Evolutionary conservation across 2,888 invertebrate species (phyloP).

Genomic region (Agrochola macilenta): DNA sequence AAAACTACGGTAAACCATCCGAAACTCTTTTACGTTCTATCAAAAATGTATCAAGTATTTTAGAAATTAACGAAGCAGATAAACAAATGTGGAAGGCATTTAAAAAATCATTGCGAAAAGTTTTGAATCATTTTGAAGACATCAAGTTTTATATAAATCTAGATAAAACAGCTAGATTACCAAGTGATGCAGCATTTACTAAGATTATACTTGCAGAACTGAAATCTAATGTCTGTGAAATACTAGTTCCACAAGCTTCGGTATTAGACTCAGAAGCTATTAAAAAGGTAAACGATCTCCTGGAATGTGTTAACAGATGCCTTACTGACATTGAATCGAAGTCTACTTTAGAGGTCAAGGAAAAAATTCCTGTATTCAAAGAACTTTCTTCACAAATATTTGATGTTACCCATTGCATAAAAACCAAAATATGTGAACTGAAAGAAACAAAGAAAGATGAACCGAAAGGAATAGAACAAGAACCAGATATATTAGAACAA

Average conservation of each 20-base stretch:
- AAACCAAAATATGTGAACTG: conserved; percentile 46
- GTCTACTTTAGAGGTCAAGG: conserved; percentile 82
- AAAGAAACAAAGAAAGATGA: not conserved
- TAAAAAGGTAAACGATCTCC: conserved; percentile 58
- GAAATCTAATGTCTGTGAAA: conserved; percentile 71
- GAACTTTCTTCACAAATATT: conserved; percentile 73
- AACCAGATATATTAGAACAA: not conserved
- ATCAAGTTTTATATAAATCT: conserved; percentile 87
- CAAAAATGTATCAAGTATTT: conserved; percentile 76
- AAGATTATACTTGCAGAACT: conserved; percentile 83
- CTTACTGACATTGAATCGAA: conserved; percentile 74
- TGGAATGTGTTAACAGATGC: conserved; percentile 69
- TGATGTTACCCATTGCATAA: conserved; percentile 65
- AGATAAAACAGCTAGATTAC: conserved; percentile 87
- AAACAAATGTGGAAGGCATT: conserved; percentile 75
- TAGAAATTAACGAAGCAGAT: conserved; percentile 58
- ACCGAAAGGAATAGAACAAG: not conserved
- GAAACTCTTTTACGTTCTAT: conserved; percentile 79
- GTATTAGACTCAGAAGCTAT: conserved; percentile 60
- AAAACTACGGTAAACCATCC: conserved; percentile 86
- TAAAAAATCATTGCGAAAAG: conserved; percentile 80
- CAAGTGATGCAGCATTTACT: conserved; percentile 85
- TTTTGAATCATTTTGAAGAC: conserved; percentile 87
- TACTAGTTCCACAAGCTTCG: conserved; percentile 66
- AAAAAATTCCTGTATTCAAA: conserved; percentile 85